Conservation (phyloP, 2,797 vertebrate genomes). For the Typhlichthys subterraneus region DNA sequence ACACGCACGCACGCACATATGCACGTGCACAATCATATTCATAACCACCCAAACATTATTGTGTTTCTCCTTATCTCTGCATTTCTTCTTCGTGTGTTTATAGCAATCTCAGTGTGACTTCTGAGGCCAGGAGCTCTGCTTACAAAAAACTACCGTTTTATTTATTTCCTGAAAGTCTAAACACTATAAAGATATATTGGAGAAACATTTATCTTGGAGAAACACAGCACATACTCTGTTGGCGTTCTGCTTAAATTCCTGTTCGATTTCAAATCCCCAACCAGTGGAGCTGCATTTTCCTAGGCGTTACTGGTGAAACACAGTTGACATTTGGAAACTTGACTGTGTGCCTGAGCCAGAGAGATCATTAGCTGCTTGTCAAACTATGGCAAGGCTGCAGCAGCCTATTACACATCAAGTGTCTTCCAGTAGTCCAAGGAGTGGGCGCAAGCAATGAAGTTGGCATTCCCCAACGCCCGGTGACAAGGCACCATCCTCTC, state of each 20-base stretch:
- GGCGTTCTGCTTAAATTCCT: conserved; percentile 54
- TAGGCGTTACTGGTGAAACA: conserved; percentile 43
- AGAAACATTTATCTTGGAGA: conserved; percentile 40
- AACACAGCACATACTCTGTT: conserved; percentile 32
- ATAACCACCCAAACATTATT: conserved; percentile 29
- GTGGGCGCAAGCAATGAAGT: not conserved
- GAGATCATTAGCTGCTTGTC: conserved; percentile 48
- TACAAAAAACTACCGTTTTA: conserved; percentile 23
- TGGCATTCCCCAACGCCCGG: not conserved
- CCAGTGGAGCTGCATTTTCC: conserved; percentile 40
- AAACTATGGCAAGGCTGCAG: not conserved
- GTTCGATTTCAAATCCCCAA: conserved; percentile 52
- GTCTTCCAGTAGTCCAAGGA: conserved; percentile 38
- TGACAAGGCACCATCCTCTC: not conserved
- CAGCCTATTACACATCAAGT: conserved; percentile 30
- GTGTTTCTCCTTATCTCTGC: conserved; percentile 12
- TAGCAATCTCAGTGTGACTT: conserved; percentile 28
- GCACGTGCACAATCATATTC: conserved; percentile 24
- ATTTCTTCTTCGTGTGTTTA: conserved; percentile 25
- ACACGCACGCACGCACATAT: conserved; percentile 15
- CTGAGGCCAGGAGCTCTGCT: conserved; percentile 18
- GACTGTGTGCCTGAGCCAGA: conserved; percentile 41
- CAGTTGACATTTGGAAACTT: conserved; percentile 50
- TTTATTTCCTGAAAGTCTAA: conserved; percentile 35
- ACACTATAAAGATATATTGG: conserved; percentile 27